phyloP scores from a whole-genome alignment of 2,888 invertebrate genomes.

The Elysia crispata region DNA sequence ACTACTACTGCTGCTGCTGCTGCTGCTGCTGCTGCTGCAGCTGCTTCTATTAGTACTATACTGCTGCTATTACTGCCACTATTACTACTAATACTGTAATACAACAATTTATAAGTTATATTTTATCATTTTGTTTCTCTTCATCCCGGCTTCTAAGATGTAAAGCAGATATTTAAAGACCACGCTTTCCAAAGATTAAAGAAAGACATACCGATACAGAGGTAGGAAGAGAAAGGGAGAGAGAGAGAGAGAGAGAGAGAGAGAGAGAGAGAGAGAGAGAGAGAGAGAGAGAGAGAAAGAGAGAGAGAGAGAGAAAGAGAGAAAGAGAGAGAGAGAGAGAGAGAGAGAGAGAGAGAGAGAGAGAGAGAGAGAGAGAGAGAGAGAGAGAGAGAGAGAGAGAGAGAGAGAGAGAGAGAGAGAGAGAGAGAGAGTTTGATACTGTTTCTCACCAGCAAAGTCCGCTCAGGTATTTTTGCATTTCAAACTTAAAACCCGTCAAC shows the following conservation, averaged over 20 bases:
- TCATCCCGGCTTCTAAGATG: too few relatives aligned
- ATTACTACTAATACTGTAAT: conserved; percentile 37
- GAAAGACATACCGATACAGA: not conserved
- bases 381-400: conserved; percentile 4
- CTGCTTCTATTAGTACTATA: conserved; percentile 43
- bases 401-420: conserved; percentile 10
- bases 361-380: conserved; percentile 2
- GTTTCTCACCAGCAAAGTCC: too few relatives aligned
- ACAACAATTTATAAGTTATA: too few relatives aligned
- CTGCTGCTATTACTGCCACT: conserved; percentile 36
- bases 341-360: not conserved
- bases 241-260: conserved; percentile 17
- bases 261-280: conserved; percentile 18
- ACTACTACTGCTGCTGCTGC: conserved; percentile 48
- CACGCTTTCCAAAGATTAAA: too few relatives aligned
- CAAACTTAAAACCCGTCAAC: too few relatives aligned
- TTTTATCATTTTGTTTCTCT: too few relatives aligned
- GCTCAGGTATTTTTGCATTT: too few relatives aligned
- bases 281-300: conserved; percentile 41
- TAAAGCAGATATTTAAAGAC: too few relatives aligned
- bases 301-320: conserved; percentile 42
- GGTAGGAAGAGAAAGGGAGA: not conserved
- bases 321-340: conserved; percentile 22
- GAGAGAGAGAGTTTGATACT: not conserved
- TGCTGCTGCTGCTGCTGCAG: conserved; percentile 45